A percentile compares a stretch with the other conserved stretches of the same genome.
Evolutionary conservation across 2,113 vertebrate species (phyloP).

Genomic region (Calypte anna): DNA sequence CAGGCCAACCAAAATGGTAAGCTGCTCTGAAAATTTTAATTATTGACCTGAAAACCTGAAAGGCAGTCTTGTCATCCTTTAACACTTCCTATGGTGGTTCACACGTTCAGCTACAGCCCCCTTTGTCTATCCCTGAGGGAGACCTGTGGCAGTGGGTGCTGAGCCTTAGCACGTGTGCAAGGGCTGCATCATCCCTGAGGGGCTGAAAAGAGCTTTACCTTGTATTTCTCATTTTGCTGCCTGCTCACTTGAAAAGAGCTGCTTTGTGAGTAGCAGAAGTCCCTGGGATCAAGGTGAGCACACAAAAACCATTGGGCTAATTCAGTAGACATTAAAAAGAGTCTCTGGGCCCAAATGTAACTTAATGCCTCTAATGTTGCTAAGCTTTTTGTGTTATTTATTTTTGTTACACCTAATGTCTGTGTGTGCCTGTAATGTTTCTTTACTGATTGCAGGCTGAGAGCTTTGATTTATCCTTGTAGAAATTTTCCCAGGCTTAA

Average conservation of each 20-base stretch:
- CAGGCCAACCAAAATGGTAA: not conserved
- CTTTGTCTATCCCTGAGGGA: not conserved
- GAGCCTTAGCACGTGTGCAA: not conserved
- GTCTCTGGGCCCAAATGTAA: not conserved
- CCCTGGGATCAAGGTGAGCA: not conserved
- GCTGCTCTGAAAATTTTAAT: not conserved
- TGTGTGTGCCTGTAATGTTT: not conserved
- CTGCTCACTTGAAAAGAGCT: not conserved
- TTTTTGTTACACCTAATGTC: not conserved
- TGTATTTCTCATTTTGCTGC: not conserved
- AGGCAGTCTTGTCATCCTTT: not conserved
- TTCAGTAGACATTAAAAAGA: not conserved
- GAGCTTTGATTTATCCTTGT: not conserved
- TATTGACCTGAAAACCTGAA: not conserved
- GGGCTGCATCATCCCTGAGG: not conserved
- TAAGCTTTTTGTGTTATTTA: not conserved
- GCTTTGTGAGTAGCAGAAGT: not conserved
- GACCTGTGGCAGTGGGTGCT: not conserved
- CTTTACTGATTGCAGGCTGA: not conserved
- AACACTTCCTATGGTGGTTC: not conserved
- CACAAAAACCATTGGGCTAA: not conserved
- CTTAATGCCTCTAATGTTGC: not conserved
- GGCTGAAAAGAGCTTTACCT: not conserved
- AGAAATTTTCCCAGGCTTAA: not conserved
- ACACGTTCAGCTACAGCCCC: not conserved